Conservation (phyloP, 2,113 vertebrate genomes). For the Delphinus delphis region DNA sequence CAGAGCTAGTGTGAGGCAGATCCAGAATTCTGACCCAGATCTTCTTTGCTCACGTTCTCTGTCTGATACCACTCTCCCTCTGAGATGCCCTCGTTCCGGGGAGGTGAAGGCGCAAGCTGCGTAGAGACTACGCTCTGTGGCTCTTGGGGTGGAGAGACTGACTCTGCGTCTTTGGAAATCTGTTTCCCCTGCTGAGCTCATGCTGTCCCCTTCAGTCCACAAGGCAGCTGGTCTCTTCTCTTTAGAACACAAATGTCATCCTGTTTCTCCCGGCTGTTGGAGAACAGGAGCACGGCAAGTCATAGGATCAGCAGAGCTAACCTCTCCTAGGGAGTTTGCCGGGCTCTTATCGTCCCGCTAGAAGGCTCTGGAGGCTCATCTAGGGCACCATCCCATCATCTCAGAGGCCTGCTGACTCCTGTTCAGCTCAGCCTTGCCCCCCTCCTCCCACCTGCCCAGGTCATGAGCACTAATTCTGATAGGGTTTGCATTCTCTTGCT, state of each 20-base stretch:
- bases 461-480: not conserved
- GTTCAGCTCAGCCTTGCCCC: not conserved
- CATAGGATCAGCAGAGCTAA: not conserved
- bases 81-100: not conserved
- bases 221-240: not conserved
- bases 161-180: not conserved
- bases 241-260: not conserved
- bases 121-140: not conserved
- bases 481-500: not conserved
- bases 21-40: not conserved
- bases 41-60: not conserved
- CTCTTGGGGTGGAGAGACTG: not conserved
- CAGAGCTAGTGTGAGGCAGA: not conserved
- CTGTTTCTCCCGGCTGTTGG: not conserved
- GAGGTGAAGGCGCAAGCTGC: not conserved
- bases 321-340: not conserved
- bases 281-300: not conserved
- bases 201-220: not conserved
- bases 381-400: not conserved
- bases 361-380: not conserved
- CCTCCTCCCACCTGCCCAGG: accelerated
- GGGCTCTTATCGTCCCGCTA: not conserved
- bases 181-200: not conserved
- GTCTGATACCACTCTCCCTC: not conserved
- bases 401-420: not conserved